phyloP scores from a whole-genome alignment of 2,888 invertebrate genomes.

The Rhogogaster chlorosoma region DNA sequence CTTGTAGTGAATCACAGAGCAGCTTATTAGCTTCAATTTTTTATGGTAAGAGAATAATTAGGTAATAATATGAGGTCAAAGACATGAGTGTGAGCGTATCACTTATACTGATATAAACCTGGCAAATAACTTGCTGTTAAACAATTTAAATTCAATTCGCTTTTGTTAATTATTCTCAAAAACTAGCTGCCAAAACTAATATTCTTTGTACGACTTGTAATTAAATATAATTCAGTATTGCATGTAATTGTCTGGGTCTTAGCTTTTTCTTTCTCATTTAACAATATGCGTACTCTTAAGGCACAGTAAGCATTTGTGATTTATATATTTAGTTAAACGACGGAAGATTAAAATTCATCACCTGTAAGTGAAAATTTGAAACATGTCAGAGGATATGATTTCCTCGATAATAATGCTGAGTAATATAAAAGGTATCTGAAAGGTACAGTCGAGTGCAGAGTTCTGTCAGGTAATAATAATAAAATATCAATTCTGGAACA shows the following conservation, averaged over 20 bases:
- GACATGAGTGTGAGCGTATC: not conserved
- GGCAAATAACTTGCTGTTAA: not conserved
- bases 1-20: slow-evolving; percentile 25
- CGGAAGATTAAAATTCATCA: slow-evolving; percentile 25
- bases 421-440: slow-evolving; percentile 25
- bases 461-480: not conserved
- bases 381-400: slow-evolving; percentile 9
- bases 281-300: not conserved
- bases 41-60: not conserved
- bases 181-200: not conserved
- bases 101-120: not conserved
- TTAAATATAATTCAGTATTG: not conserved
- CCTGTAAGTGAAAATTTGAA: slow-evolving; percentile 29
- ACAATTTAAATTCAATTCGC: not conserved
- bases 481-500: slow-evolving; percentile 1
- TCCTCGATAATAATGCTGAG: slow-evolving; percentile 32
- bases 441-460: slow-evolving; percentile 21
- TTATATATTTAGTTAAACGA: not conserved
- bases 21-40: slow-evolving; percentile 13
- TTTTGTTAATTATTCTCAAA: not conserved
- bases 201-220: not conserved
- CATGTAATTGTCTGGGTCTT: not conserved
- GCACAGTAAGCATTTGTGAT: not conserved
- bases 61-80: not conserved
- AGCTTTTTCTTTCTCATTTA: not conserved